Conservation (phyloP, 2,888 invertebrate genomes). For the Apoda limacodes region DNA sequence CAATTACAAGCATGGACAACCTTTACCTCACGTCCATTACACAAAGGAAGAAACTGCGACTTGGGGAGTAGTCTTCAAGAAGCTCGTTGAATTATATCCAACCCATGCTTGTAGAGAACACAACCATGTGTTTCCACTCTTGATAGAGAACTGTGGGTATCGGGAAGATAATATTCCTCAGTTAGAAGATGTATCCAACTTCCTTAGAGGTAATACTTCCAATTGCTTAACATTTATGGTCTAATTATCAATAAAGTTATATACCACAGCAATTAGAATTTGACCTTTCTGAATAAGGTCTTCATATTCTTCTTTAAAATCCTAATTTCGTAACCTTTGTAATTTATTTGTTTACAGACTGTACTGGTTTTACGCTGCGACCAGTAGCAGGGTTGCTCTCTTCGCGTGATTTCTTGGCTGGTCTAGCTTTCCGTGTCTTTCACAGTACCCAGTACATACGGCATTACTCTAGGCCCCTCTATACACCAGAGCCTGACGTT, state of each 20-base stretch:
- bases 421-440: slow-evolving; percentile 97
- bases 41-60: slow-evolving; percentile 89
- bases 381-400: slow-evolving; percentile 98
- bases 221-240: no score
- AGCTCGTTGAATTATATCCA: slow-evolving; percentile 89
- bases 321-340: no score
- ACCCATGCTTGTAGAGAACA: slow-evolving; percentile 97
- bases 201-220: slow-evolving; percentile 98
- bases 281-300: no score
- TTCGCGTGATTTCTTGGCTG: slow-evolving; percentile 98
- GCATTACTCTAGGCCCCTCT: slow-evolving; percentile 93
- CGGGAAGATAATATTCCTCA: slow-evolving; percentile 96
- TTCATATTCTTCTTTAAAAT: no score
- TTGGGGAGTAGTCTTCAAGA: slow-evolving; percentile 91
- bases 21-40: slow-evolving; percentile 92
- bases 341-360: slow-evolving; percentile 84
- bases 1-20: slow-evolving; percentile 93
- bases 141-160: slow-evolving; percentile 96
- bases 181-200: slow-evolving; percentile 95
- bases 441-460: slow-evolving; percentile 99
- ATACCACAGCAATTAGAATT: no score
- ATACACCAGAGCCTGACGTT: slow-evolving; percentile 98
- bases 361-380: slow-evolving; percentile 95
- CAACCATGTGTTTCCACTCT: slow-evolving; percentile 94
- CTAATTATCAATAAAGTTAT: no score